Evolutionary conservation across 2,888 invertebrate genomes (phyloP).

Genomic region (Aphodius granarius): DNA sequence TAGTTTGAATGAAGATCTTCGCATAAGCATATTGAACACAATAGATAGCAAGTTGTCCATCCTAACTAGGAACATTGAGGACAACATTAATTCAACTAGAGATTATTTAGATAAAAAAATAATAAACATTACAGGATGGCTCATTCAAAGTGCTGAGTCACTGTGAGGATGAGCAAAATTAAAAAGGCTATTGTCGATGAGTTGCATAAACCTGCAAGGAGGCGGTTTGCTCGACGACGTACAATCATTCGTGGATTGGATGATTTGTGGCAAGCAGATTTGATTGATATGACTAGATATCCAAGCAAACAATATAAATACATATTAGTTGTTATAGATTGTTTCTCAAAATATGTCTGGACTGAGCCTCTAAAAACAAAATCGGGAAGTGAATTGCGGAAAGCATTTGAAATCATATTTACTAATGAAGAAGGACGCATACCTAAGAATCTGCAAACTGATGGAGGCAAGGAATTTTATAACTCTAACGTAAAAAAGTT

Average conservation of each 20-base stretch:
- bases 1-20: too few relatives aligned
- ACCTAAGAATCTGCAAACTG: constrained; percentile 41
- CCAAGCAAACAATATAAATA: constrained; percentile 43
- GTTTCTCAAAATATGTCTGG: constrained; percentile 50
- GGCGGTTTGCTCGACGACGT: constrained; percentile 44
- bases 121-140: too few relatives aligned
- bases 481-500: constrained; percentile 36
- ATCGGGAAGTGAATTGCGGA: constrained; percentile 38
- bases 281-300: constrained; percentile 23
- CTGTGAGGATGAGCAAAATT: background rate
- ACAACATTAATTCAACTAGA: too few relatives aligned
- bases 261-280: constrained; percentile 53
- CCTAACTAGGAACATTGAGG: background rate
- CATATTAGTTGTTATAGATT: constrained; percentile 48
- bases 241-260: constrained; percentile 47
- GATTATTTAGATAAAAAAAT: too few relatives aligned
- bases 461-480: constrained; percentile 43
- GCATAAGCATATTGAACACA: too few relatives aligned
- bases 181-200: constrained; percentile 33
- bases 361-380: constrained; percentile 44
- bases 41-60: too few relatives aligned
- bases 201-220: constrained; percentile 46
- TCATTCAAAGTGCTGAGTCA: too few relatives aligned
- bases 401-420: constrained; percentile 33
- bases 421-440: constrained; percentile 17